phyloP scores from a whole-genome alignment of 2,888 invertebrate species.

The Cinara cedri region DNA sequence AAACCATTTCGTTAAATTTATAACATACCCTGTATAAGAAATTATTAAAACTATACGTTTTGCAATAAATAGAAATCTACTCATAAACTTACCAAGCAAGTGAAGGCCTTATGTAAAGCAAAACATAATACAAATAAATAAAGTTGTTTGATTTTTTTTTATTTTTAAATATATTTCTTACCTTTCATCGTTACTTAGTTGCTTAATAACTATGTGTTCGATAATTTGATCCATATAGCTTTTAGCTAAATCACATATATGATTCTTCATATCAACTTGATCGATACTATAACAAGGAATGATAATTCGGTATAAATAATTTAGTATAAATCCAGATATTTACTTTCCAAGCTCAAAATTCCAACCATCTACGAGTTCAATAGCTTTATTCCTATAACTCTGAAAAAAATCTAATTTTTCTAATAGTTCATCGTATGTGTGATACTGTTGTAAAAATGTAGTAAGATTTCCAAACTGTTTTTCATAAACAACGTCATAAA shows the following conservation, averaged over 20 bases:
- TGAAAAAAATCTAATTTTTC: conserved; percentile 70
- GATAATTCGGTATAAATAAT: conserved; percentile 61
- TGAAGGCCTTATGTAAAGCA: conserved; percentile 21
- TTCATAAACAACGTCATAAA: conserved; percentile 64
- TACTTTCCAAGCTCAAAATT: conserved; percentile 70
- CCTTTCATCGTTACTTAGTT: conserved; percentile 57
- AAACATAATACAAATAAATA: background rate
- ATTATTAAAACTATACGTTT: background rate
- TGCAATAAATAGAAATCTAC: background rate
- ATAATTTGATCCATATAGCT: conserved; percentile 57
- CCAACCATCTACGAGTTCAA: conserved; percentile 71
- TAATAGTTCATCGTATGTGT: conserved; percentile 64
- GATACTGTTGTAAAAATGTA: conserved; percentile 63
- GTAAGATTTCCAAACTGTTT: conserved; percentile 26
- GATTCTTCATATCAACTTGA: conserved; percentile 66
- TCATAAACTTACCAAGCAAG: conserved; percentile 53
- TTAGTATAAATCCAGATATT: conserved; percentile 60
- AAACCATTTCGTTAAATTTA: conserved; percentile 75
- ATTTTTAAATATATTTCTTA: conserved; percentile 13
- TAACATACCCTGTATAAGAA: conserved; percentile 60
- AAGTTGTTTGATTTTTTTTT: too few species aligned
- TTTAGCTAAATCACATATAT: conserved; percentile 43
- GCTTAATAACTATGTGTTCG: conserved; percentile 56
- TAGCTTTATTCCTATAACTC: conserved; percentile 69
- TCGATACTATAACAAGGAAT: conserved; percentile 68